phyloP scores from a whole-genome alignment of 2,797 vertebrate genomes.

The Bucorvus abyssinicus region DNA sequence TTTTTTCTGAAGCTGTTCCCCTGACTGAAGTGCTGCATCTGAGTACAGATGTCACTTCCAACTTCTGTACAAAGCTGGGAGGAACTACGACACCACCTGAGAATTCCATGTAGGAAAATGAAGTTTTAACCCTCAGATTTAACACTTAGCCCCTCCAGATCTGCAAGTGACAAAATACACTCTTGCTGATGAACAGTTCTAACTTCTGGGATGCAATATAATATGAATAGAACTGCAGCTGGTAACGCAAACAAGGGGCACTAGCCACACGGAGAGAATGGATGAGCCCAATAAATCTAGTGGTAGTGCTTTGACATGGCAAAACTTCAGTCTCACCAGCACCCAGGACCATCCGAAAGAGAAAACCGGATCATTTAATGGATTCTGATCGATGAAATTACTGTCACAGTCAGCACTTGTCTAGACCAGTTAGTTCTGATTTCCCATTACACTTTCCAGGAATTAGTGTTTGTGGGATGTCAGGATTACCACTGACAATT shows the following conservation, averaged over 20 bases:
- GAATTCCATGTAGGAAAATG: fast-evolving
- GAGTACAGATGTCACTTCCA: not conserved
- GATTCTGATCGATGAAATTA: conserved; percentile 11
- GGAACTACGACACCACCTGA: not conserved
- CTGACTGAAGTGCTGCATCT: not conserved
- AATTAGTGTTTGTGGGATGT: not conserved
- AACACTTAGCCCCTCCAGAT: not conserved
- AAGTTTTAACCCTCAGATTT: not conserved
- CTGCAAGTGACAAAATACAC: not conserved
- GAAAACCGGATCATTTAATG: not conserved
- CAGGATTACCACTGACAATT: not conserved
- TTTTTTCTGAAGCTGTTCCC: not conserved
- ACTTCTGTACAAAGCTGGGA: not conserved
- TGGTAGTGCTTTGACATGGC: not conserved
- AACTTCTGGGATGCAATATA: not conserved
- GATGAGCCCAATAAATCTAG: not conserved
- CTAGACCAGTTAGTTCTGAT: not conserved
- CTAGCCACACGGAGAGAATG: not conserved
- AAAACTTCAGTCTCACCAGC: not conserved
- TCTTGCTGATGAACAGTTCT: not conserved
- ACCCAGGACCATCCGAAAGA: not conserved
- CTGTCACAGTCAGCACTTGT: not conserved
- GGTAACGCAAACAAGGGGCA: not conserved
- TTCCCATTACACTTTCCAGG: conserved; percentile 23
- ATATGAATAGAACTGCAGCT: not conserved